Conservation (phyloP, 2,797 vertebrate genomes). For the Esox masquinongy region DNA sequence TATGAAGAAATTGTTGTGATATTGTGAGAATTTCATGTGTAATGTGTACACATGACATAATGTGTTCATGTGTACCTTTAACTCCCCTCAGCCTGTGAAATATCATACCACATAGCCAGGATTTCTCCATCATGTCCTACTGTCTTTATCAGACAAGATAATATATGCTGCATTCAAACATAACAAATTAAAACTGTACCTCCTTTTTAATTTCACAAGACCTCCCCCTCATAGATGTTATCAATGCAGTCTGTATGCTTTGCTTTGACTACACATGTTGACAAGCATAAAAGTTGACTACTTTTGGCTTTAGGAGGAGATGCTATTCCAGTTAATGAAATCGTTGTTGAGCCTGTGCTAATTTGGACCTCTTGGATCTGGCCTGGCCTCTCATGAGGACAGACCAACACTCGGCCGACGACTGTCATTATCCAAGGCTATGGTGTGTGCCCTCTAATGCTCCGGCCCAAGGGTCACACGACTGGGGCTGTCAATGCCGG, state of each 20-base stretch:
- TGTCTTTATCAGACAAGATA: neutral
- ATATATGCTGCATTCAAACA: neutral
- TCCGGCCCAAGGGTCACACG: slow-evolving; percentile 15
- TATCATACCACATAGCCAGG: neutral
- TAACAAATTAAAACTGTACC: neutral
- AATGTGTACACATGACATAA: no score
- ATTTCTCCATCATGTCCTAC: neutral
- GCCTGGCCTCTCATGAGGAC: neutral
- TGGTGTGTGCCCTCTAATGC: slow-evolving; percentile 1
- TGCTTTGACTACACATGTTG: slow-evolving; percentile 4
- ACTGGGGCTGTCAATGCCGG: slow-evolving; percentile 5
- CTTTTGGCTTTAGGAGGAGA: neutral
- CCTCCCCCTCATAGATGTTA: neutral
- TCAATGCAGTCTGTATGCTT: neutral
- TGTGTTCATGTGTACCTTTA: no score
- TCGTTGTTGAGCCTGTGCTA: neutral
- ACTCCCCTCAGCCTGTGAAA: neutral
- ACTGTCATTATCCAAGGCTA: neutral
- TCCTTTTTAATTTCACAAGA: neutral
- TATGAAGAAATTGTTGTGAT: no score
- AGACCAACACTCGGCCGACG: neutral
- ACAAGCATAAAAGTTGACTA: neutral
- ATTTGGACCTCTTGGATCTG: neutral
- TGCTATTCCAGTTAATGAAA: neutral
- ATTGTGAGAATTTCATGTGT: no score